phyloP scores from a whole-genome alignment of 2,888 invertebrate species.

The Coremacera marginata region DNA sequence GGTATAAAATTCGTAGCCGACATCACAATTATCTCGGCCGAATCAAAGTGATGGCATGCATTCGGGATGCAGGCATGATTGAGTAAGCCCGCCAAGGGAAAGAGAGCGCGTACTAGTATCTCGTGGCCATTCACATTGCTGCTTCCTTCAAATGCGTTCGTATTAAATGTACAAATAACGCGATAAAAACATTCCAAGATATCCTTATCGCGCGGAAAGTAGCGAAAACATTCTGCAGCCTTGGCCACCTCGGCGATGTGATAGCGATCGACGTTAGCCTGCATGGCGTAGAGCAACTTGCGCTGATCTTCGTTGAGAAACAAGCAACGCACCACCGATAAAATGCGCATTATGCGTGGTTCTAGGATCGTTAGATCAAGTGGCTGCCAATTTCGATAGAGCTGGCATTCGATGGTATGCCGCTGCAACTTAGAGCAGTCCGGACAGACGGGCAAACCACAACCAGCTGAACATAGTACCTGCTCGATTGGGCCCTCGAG shows the following conservation, averaged over 20 bases:
- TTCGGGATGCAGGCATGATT: slow-evolving; percentile 81
- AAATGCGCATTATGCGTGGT: slow-evolving; percentile 59
- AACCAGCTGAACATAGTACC: slow-evolving; percentile 73
- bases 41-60: slow-evolving; percentile 76
- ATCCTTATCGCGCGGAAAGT: slow-evolving; percentile 62
- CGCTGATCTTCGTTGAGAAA: slow-evolving; percentile 60
- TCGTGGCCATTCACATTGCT: slow-evolving; percentile 58
- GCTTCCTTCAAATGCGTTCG: slow-evolving; percentile 67
- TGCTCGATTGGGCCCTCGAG: slow-evolving; percentile 60
- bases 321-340: slow-evolving; percentile 65
- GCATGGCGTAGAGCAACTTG: slow-evolving; percentile 63
- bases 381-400: slow-evolving; percentile 73
- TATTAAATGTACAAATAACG: slow-evolving; percentile 67
- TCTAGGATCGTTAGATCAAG: slow-evolving; percentile 64
- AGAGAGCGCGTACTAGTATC: slow-evolving; percentile 74
- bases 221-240: slow-evolving; percentile 62
- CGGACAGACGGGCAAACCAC: slow-evolving; percentile 78
- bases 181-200: slow-evolving; percentile 62
- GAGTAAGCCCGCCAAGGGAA: slow-evolving; percentile 77
- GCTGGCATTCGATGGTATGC: slow-evolving; percentile 76
- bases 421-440: slow-evolving; percentile 73
- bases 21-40: slow-evolving; percentile 74
- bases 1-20: slow-evolving; percentile 73
- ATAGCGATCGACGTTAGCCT: slow-evolving; percentile 64
- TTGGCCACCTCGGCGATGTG: slow-evolving; percentile 59